These are phyloP conservation scores for Eupeodes latifasciatus DNA, from an alignment of 2,888 invertebrate species.

Conservation along the genomic window DNA sequence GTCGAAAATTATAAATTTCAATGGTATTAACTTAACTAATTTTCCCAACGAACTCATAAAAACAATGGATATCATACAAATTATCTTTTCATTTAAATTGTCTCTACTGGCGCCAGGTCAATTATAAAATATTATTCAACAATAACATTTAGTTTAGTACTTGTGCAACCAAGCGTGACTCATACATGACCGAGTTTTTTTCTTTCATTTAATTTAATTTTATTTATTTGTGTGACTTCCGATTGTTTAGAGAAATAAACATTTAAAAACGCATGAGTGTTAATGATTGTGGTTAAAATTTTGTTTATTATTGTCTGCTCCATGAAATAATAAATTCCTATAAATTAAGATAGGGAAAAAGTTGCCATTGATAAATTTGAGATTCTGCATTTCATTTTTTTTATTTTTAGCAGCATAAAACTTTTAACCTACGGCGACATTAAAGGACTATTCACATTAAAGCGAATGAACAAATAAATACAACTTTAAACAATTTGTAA, in stretches of 20 bases:
- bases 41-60: not conserved
- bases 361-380: not conserved
- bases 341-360: not conserved
- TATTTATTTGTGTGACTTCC: conserved; percentile 15
- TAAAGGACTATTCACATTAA: too few species aligned
- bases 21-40: not conserved
- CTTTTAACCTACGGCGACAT: too few species aligned
- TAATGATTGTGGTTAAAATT: conserved; percentile 7
- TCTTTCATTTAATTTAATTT: conserved; percentile 22
- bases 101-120: conserved; percentile 78
- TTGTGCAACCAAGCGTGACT: conserved; percentile 44
- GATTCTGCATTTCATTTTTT: too few species aligned
- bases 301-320: conserved; percentile 9
- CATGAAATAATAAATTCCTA: conserved; percentile 27
- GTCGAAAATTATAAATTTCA: not conserved
- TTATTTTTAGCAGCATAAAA: too few species aligned
- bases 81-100: conserved; percentile 41
- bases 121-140: conserved; percentile 75
- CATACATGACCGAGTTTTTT: conserved; percentile 65
- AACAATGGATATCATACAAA: conserved; percentile 29
- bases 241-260: conserved; percentile 22
- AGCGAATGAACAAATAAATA: too few species aligned
- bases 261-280: conserved; percentile 23
- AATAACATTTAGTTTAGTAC: conserved; percentile 64
- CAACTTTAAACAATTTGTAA: too few species aligned